Percentiles rank a stretch among this genome's conserved stretches.
These are phyloP conservation scores for Erannis defoliaria DNA, from an alignment of 2,888 invertebrate species.

Conservation along the genomic window DNA sequence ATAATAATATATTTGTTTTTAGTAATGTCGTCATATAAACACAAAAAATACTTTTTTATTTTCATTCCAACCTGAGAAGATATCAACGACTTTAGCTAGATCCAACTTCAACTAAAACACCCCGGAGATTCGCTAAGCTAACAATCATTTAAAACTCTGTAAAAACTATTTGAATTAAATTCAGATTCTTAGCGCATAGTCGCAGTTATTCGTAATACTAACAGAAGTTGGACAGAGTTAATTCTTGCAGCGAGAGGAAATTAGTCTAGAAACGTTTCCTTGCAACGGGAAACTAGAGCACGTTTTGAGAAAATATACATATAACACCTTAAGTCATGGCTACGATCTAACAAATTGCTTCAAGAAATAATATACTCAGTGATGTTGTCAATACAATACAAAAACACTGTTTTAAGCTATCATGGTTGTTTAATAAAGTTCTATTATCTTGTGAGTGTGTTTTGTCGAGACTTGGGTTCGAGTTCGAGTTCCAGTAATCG, in stretches of 20 bases:
- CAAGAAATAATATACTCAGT: not conserved
- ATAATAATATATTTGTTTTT: too few relatives aligned
- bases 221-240: conserved; percentile 31
- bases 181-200: conserved; percentile 29
- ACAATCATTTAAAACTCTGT: conserved; percentile 14
- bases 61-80: not conserved
- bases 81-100: not conserved
- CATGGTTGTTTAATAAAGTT: too few relatives aligned
- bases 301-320: not conserved
- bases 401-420: too few relatives aligned
- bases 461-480: too few relatives aligned
- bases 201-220: conserved; percentile 32
- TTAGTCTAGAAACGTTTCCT: conserved; percentile 19
- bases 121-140: not conserved
- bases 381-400: too few relatives aligned
- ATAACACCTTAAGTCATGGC: not conserved
- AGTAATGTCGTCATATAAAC: too few relatives aligned
- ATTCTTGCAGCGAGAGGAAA: conserved; percentile 23
- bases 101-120: not conserved
- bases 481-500: too few relatives aligned
- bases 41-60: too few relatives aligned
- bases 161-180: conserved; percentile 30
- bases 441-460: too few relatives aligned
- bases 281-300: not conserved
- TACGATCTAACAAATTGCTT: not conserved